A percentile compares a stretch with the other conserved stretches of the same genome.
Conservation (phyloP, 2,797 vertebrate species). For the Schizopygopsis pylzovi region DNA sequence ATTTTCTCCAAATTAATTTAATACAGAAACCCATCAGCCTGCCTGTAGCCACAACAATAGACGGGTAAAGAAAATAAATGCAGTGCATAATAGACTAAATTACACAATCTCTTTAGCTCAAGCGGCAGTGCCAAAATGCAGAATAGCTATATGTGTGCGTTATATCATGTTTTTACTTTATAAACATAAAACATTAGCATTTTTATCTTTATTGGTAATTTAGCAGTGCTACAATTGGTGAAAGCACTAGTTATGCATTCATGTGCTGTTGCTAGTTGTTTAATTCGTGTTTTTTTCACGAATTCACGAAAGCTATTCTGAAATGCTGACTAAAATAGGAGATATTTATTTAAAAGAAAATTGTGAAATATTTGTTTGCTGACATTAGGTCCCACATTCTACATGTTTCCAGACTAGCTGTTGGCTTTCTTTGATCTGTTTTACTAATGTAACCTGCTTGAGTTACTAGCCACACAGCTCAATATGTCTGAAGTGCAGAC, state of each 20-base stretch:
- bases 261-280: not conserved
- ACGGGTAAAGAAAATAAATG: conserved; percentile 14
- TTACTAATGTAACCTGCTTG: not conserved
- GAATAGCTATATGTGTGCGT: conserved; percentile 11
- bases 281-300: not conserved
- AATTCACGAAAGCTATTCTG: not conserved
- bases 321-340: not conserved
- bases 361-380: not conserved
- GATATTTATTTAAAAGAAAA: not conserved
- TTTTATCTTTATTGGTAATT: not conserved
- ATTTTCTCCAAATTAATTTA: conserved; percentile 36
- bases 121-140: not conserved
- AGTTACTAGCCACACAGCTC: conserved; percentile 17
- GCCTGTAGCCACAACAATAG: conserved; percentile 2
- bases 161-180: not conserved
- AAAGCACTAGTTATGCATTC: conserved; percentile 3
- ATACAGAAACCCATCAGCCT: conserved; percentile 3
- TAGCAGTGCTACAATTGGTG: not conserved
- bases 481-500: not conserved
- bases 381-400: not conserved
- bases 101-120: not conserved
- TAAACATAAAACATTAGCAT: not conserved
- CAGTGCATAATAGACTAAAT: conserved; percentile 8
- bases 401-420: not conserved
- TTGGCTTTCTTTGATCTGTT: conserved; percentile 5